Base-by-base conservation (phyloP, 2,113 vertebrate genomes). In the Microcebus jonahi region DNA sequence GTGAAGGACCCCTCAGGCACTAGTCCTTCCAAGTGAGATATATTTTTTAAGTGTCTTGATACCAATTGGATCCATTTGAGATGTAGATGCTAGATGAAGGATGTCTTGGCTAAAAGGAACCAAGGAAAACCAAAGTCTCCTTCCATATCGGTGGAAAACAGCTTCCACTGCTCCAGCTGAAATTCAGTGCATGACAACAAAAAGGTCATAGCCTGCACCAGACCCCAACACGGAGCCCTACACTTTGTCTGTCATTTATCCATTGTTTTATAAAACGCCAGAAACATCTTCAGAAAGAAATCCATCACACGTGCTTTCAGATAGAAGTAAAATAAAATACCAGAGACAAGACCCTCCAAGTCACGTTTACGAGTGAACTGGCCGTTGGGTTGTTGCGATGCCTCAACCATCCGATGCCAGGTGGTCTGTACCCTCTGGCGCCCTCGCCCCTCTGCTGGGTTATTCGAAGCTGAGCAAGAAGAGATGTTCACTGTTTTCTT, bases 391-490 rank as follows among this genome's bases (percentile, higher is more conserved):
- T 3, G 2, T 8, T 42, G 20, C 6, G 10, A 9, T 42, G n/a
- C 12, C 61, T 13, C 8, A 2, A 55, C 50, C 50, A 31, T 45
- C 70, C 31, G 59, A 57, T 18, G n/a, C 53, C 34, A 95, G 73
- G 31, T 79, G 29, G 2, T 0, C 12, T 42, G 86, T 79, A 89
- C 88, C 90, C 86, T 84, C 0, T 59, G 96, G 96, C 93, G 98
- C 94, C 94, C 92, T 97, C 97, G 91, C 86, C 94, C 90, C 9
- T 65, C 63, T 94, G 97, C 95, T 98, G 97, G 94, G 97, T 98
- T 97, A 98, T 97, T 98, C 98, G 96, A 96, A 95, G 94, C 83
- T 45, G 55, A 86, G 87, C 90, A 76, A 61, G 91, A 97, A 97
- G 91, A 61, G 18, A 29, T 75, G 67, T 73, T 92, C 25, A 11